Evolutionary conservation across 2,888 invertebrate species (phyloP).

Genomic region (Dicyrtoma fusca): DNA sequence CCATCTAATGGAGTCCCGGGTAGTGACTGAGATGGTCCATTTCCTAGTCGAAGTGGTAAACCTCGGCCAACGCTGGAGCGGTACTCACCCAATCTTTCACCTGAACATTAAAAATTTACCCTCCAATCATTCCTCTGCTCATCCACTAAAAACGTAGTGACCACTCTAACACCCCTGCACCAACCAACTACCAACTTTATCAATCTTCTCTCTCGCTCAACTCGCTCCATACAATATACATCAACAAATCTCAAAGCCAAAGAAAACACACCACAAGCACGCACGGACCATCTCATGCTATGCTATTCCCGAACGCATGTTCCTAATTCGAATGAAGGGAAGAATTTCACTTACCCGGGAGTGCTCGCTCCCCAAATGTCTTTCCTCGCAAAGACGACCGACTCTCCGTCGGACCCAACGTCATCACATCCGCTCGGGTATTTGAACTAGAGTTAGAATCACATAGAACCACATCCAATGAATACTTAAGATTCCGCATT

Average conservation of each 20-base stretch:
- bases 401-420: slow-evolving; percentile 56
- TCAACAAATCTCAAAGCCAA: background rate
- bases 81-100: slow-evolving; percentile 57
- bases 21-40: slow-evolving; percentile 56
- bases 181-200: background rate
- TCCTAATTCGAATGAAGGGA: background rate
- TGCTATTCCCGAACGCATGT: background rate
- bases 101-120: slow-evolving; percentile 54
- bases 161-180: background rate
- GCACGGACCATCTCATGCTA: background rate
- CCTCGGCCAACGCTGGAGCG: slow-evolving; percentile 56
- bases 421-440: slow-evolving; percentile 57
- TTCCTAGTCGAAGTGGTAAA: slow-evolving; percentile 55
- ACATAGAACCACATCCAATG: slow-evolving; percentile 37
- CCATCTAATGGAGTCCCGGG: slow-evolving; percentile 57
- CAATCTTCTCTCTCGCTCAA: no score
- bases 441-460: slow-evolving; percentile 53
- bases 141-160: background rate
- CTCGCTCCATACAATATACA: background rate
- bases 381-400: slow-evolving; percentile 56
- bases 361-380: slow-evolving; percentile 57
- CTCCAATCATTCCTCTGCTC: slow-evolving; percentile 30
- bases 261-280: background rate
- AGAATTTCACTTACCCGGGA: slow-evolving; percentile 52
- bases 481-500: slow-evolving; percentile 35